Percentiles rank a stretch among this genome's conserved stretches.
These are phyloP conservation scores for Hymenochirus boettgeri DNA, from an alignment of 2,113 vertebrate genomes.

Conservation along the genomic window DNA sequence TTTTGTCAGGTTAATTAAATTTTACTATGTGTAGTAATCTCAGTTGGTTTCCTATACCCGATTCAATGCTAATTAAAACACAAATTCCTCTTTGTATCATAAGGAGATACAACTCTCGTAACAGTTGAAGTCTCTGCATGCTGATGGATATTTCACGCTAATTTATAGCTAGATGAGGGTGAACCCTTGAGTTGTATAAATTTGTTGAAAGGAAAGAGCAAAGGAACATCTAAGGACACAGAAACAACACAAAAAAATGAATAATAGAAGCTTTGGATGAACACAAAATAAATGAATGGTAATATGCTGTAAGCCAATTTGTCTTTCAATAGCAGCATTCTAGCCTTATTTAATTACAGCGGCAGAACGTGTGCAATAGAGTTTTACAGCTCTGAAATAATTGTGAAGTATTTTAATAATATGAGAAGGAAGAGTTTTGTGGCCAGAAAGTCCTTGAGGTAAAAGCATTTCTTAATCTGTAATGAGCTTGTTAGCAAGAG, in stretches of 20 bases:
- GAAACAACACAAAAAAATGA: background rate
- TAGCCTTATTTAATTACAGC: background rate
- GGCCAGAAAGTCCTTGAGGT: too few relatives aligned
- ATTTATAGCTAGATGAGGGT: slow-evolving; percentile 59
- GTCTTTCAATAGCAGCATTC: background rate
- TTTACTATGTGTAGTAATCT: slow-evolving; percentile 84
- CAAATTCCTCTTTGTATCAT: slow-evolving; percentile 79
- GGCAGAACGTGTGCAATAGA: background rate
- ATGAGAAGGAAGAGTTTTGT: too few relatives aligned
- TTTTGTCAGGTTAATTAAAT: slow-evolving; percentile 89
- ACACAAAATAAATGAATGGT: slow-evolving; percentile 1
- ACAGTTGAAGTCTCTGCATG: slow-evolving; percentile 60
- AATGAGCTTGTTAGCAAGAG: too few relatives aligned
- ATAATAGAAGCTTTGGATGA: background rate
- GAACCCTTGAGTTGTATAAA: slow-evolving; percentile 56
- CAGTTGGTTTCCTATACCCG: slow-evolving; percentile 71
- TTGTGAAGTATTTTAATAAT: too few relatives aligned
- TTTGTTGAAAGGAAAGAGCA: slow-evolving; percentile 55
- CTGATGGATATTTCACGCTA: slow-evolving; percentile 64
- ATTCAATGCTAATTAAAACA: slow-evolving; percentile 86
- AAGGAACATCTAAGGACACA: slow-evolving; percentile 40
- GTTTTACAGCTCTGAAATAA: too few relatives aligned
- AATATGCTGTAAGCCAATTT: slow-evolving; percentile 1
- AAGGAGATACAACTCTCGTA: slow-evolving; percentile 60
- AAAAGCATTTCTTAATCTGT: too few relatives aligned